These are phyloP conservation scores for Rosalia funebris DNA, from an alignment of 2,888 invertebrate genomes.

Conservation along the genomic window DNA sequence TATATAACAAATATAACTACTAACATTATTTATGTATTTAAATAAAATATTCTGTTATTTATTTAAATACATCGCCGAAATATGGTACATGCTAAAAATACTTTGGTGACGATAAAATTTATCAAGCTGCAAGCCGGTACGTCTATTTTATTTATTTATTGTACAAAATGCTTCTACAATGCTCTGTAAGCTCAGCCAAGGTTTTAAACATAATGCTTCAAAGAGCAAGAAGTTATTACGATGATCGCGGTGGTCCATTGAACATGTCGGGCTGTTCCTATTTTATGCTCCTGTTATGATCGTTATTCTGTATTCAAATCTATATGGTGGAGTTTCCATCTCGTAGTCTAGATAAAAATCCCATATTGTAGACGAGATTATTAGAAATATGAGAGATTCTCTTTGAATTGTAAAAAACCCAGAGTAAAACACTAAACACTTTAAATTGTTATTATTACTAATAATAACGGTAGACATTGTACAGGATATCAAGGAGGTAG, in stretches of 20 bases:
- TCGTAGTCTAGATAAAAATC: slow-evolving; percentile 22
- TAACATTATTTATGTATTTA: too few relatives aligned
- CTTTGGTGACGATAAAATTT: background rate
- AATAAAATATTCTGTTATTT: too few relatives aligned
- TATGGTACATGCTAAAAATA: background rate
- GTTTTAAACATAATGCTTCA: slow-evolving; percentile 22
- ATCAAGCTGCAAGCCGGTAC: background rate
- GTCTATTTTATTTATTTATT: slow-evolving; percentile 15
- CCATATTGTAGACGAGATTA: background rate
- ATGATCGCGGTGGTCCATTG: slow-evolving; percentile 27
- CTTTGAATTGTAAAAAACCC: too few relatives aligned
- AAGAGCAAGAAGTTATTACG: slow-evolving; percentile 23
- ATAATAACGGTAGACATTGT: too few relatives aligned
- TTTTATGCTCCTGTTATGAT: slow-evolving; percentile 31
- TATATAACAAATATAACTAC: too few relatives aligned
- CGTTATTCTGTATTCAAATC: slow-evolving; percentile 31
- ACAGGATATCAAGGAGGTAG: too few relatives aligned
- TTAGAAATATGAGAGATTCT: too few relatives aligned
- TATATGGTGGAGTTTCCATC: slow-evolving; percentile 18
- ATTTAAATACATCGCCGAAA: too few relatives aligned
- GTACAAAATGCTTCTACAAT: slow-evolving; percentile 3
- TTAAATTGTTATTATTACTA: too few relatives aligned
- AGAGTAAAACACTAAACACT: too few relatives aligned
- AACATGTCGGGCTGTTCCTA: slow-evolving; percentile 29
- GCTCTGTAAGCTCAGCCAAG: slow-evolving; percentile 2